Evolutionary conservation across 1,140 invertebrate genomes (phyloP), one percentile per base, ranked within the genome.

Genomic region (Portunus trituberculatus): DNA sequence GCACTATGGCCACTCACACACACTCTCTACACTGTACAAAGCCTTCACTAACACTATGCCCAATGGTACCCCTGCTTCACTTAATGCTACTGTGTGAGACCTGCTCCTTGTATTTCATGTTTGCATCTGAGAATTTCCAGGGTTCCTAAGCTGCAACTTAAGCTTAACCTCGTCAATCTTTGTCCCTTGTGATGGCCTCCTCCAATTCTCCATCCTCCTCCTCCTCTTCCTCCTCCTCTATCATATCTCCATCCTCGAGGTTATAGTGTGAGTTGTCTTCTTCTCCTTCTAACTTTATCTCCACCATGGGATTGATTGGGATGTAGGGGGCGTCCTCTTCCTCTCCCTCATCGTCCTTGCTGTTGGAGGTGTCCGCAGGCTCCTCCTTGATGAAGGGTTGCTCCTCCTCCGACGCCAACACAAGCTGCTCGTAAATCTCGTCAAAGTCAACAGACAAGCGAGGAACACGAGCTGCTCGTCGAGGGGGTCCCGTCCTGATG

Each of bases 251-350:
- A 14, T 91, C 93, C 25, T 52, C 83, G 6, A 28, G 14, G 12
- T 76, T 29, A 12, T 91, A 67, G n/a, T 86, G 52, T 82, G 89
- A 45, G 10, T 94, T 46, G 12, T 94, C 93, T 83, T 94, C 93
- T 20, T 94, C 93, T 14, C 93, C 93, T 91, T 94, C 93, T 20
- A 94, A 83, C 39, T 94, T 94, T 28, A 94, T 94, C 29, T 94
- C 93, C 48, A 94, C 93, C 93, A 94, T 94, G 25, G 93, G 93
- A 88, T 94, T 90, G 25, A 94, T 94, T n/a, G 93, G 32, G 59
- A 94, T 94, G 39, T 94, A 94, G 8, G 93, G 93, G n/a, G 31
- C 20, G 14, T 94, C 93, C n/a, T 94, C 93, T 0, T 93, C 92
- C n/a, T 94, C 93, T 10, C 83, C 93, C 0, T 93, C 92, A 52